Evolutionary conservation across 2,888 invertebrate species (phyloP).

Genomic region (Drosophila mimica): DNA sequence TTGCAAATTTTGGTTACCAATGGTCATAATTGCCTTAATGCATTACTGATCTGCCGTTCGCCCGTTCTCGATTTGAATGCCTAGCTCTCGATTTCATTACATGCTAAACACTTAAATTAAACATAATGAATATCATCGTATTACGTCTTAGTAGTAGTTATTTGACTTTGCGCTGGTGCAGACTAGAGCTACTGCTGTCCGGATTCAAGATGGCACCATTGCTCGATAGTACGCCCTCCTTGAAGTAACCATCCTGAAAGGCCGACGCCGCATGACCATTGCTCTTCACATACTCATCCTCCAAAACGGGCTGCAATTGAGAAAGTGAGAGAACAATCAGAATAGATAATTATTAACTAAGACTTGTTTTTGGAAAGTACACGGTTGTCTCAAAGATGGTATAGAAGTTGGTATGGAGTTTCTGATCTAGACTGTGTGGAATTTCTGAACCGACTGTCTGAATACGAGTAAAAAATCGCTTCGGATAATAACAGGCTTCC

Average conservation of each 20-base stretch:
- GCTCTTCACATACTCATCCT: conserved; percentile 84
- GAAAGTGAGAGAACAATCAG: neutral
- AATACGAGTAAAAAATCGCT: too few species aligned
- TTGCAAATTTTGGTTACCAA: conserved; percentile 13
- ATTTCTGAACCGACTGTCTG: neutral
- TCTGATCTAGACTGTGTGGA: neutral
- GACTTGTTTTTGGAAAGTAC: neutral
- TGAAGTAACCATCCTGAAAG: conserved; percentile 82
- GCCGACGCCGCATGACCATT: conserved; percentile 60
- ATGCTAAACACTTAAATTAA: conserved; percentile 76
- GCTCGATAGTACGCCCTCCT: conserved; percentile 81
- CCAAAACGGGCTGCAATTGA: conserved; percentile 88
- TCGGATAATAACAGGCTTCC: neutral
- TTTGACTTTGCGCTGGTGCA: conserved; percentile 85
- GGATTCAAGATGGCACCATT: conserved; percentile 83
- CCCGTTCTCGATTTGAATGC: conserved; percentile 40
- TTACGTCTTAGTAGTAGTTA: conserved; percentile 82
- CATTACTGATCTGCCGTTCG: conserved; percentile 17
- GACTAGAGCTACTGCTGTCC: conserved; percentile 84
- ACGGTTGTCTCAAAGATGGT: neutral
- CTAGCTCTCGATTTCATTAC: conserved; percentile 62
- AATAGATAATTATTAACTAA: neutral
- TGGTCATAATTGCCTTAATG: conserved; percentile 28
- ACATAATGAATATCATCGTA: conserved; percentile 77
- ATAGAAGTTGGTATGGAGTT: neutral